Conservation (phyloP, 2,113 vertebrate species). For the Pygoscelis antarcticus region DNA sequence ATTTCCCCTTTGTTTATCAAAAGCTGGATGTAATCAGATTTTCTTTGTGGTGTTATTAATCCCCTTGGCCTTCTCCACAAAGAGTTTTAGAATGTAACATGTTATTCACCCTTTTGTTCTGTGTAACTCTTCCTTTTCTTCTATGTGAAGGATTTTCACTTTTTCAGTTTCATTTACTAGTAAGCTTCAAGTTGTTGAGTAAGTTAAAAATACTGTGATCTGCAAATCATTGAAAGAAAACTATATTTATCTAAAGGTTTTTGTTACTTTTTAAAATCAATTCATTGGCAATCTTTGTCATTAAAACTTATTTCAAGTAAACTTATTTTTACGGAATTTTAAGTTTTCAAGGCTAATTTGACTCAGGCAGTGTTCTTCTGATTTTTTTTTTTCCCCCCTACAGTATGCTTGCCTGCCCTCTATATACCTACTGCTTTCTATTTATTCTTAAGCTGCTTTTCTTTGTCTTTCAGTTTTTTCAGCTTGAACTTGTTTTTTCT, state of each 20-base stretch:
- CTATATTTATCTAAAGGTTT: background rate
- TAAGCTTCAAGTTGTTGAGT: background rate
- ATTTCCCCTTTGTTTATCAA: background rate
- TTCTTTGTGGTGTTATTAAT: background rate
- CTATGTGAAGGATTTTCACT: background rate
- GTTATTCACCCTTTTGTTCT: background rate
- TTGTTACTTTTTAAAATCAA: background rate
- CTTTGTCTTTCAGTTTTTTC: background rate
- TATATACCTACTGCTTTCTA: background rate
- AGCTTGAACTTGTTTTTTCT: background rate
- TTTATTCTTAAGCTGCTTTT: background rate
- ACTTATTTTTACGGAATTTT: background rate
- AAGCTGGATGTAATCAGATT: background rate
- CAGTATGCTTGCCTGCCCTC: background rate
- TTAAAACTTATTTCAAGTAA: background rate
- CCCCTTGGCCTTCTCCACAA: background rate
- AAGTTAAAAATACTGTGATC: background rate
- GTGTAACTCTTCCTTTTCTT: background rate
- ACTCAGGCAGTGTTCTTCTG: background rate
- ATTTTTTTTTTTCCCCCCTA: no score
- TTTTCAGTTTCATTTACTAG: background rate
- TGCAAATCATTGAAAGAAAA: background rate
- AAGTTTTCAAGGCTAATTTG: background rate
- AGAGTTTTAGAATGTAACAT: background rate
- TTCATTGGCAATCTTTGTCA: background rate